phyloP scores from a whole-genome alignment of 2,113 vertebrate genomes.

The Puntigrus tetrazona region DNA sequence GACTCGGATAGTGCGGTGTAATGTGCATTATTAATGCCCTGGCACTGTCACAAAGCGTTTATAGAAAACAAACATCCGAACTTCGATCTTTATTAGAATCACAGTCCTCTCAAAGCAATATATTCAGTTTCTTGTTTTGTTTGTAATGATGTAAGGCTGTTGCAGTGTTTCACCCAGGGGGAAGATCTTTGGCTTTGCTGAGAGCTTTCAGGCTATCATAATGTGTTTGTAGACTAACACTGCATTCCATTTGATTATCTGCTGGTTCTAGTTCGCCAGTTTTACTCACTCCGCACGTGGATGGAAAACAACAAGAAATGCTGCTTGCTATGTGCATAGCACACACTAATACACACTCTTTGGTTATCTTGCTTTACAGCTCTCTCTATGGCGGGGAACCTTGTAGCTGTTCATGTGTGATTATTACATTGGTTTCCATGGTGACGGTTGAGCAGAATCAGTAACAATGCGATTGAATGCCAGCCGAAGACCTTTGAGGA shows the following conservation, averaged over 20 bases:
- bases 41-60: conserved; percentile 50
- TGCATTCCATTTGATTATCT: conserved; percentile 34
- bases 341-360: conserved; percentile 22
- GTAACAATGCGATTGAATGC: conserved; percentile 53
- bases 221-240: conserved; percentile 38
- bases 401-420: conserved; percentile 52
- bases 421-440: conserved; percentile 54
- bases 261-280: background rate
- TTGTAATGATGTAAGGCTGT: conserved; percentile 33
- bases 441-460: conserved; percentile 42
- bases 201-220: conserved; percentile 14
- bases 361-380: conserved; percentile 46
- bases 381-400: conserved; percentile 47
- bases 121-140: conserved; percentile 31
- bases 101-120: conserved; percentile 28
- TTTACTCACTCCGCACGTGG: background rate
- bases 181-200: conserved; percentile 36
- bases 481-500: conserved; percentile 53
- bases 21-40: conserved; percentile 56
- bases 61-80: conserved; percentile 51
- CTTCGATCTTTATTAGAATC: conserved; percentile 38
- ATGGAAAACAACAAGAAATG: conserved; percentile 11
- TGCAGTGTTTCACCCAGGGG: conserved; percentile 35
- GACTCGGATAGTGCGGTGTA: conserved; percentile 36
- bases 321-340: conserved; percentile 2